phyloP scores from a whole-genome alignment of 1,140 invertebrate genomes.

The Carposina sasakii region DNA sequence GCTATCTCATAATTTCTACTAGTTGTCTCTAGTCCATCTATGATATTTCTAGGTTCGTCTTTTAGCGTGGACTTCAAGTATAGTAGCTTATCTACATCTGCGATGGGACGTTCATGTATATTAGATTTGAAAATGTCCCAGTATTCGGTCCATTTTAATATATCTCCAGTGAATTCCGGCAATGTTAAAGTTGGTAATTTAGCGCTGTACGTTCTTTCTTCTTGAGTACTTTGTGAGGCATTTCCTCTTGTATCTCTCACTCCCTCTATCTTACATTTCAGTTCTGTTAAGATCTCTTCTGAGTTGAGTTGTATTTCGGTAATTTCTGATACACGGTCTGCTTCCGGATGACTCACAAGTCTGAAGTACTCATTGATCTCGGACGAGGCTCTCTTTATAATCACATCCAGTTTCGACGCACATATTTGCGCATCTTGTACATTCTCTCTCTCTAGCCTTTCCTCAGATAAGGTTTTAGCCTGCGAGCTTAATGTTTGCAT shows the following conservation, averaged over 20 bases:
- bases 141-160: background rate
- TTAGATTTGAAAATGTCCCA: background rate
- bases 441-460: background rate
- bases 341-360: background rate
- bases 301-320: background rate
- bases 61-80: background rate
- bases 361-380: background rate
- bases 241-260: background rate
- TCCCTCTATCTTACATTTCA: background rate
- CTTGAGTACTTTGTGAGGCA: background rate
- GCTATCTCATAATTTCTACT: background rate
- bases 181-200: background rate
- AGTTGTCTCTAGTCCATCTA: background rate
- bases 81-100: background rate
- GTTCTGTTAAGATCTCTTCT: background rate
- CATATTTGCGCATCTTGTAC: background rate
- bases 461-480: background rate
- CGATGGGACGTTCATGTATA: background rate
- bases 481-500: background rate
- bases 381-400: background rate
- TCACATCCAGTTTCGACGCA: background rate
- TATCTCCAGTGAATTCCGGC: background rate
- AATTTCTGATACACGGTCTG: background rate
- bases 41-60: background rate
- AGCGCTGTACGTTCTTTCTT: no score